phyloP scores from a whole-genome alignment of 2,888 invertebrate genomes.

The Drosophila peninsularis region DNA sequence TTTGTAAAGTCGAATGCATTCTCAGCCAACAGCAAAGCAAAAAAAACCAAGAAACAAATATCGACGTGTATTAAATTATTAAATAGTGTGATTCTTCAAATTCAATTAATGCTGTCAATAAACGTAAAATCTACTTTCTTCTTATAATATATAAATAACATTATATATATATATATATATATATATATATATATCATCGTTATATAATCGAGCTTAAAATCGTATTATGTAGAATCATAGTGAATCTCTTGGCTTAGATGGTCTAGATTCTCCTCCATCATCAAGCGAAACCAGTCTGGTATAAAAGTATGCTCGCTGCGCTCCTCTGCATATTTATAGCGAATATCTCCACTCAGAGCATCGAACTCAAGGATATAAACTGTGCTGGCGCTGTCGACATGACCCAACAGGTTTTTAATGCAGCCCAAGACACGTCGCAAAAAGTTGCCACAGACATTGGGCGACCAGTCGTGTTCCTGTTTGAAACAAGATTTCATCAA shows the following conservation, averaged over 20 bases:
- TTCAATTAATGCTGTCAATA: conserved; percentile 58
- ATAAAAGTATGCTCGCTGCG: conserved; percentile 51
- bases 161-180: not conserved
- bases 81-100: conserved; percentile 50
- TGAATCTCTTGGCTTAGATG: conserved; percentile 9
- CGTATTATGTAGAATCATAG: not conserved
- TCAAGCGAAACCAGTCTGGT: conserved; percentile 58
- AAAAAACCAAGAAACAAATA: conserved; percentile 16
- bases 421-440: conserved; percentile 28
- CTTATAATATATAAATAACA: conserved; percentile 27
- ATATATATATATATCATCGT: no score
- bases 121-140: conserved; percentile 29
- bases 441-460: conserved; percentile 42
- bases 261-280: conserved; percentile 23
- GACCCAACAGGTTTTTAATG: conserved; percentile 21
- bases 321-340: conserved; percentile 10
- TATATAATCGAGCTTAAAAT: not conserved
- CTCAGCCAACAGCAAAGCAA: conserved; percentile 48
- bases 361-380: conserved; percentile 53
- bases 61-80: conserved; percentile 70
- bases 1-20: conserved; percentile 79
- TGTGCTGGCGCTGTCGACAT: conserved; percentile 35
- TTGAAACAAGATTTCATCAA: no score
- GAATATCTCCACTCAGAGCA: conserved; percentile 23
- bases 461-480: conserved; percentile 48